Percentiles rank a stretch among this genome's conserved stretches.
Conservation (phyloP, 2,797 vertebrate species). For the Sebastolobus alascanus region DNA sequence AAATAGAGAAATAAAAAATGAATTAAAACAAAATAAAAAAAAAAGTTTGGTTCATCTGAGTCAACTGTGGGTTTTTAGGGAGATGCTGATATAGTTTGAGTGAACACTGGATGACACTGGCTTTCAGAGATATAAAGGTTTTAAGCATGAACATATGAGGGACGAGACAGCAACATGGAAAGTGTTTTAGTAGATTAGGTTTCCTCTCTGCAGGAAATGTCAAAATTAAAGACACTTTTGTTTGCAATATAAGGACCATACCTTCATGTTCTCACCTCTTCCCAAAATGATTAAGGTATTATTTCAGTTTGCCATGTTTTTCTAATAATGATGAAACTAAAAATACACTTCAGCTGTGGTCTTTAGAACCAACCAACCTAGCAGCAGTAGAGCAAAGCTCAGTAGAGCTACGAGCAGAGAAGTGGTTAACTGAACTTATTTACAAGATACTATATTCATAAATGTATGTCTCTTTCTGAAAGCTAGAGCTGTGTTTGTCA, state of each 20-base stretch:
- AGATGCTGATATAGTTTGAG: conserved; percentile 20
- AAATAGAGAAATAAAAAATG: background rate
- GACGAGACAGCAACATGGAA: background rate
- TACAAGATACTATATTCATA: background rate
- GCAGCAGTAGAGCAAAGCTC: background rate
- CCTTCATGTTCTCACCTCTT: background rate
- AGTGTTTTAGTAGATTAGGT: background rate
- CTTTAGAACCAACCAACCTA: background rate
- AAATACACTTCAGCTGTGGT: background rate
- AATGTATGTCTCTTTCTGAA: conserved; percentile 4
- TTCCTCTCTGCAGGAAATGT: background rate
- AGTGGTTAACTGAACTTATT: background rate
- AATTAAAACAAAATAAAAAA: background rate
- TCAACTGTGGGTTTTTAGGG: conserved; percentile 45
- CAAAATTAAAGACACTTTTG: background rate
- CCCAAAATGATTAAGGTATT: background rate
- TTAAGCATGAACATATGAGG: conserved; percentile 1
- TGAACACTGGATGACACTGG: conserved; percentile 33
- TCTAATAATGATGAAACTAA: background rate
- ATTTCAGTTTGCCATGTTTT: background rate
- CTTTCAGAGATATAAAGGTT: conserved; percentile 20
- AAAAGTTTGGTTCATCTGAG: conserved; percentile 5
- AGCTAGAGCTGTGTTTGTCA: background rate
- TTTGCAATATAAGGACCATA: background rate
- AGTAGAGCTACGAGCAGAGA: background rate